These are phyloP conservation scores for Lampris megalopsis DNA, from an alignment of 2,113 vertebrate genomes.

Conservation along the genomic window DNA sequence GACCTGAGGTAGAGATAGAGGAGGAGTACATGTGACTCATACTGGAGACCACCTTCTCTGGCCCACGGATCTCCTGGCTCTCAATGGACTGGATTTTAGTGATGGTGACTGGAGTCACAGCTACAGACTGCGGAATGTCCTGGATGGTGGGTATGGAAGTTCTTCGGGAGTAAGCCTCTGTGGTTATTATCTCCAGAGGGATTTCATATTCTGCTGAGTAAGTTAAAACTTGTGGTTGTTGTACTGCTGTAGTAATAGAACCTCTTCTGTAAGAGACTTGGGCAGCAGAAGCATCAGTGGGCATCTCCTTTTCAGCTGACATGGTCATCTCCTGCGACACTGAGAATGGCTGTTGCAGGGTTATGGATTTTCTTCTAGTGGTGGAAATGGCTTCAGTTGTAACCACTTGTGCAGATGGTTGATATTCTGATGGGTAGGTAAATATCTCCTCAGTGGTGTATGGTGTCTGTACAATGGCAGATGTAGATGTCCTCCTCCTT, in stretches of 20 bases:
- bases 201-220: conserved; percentile 70
- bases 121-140: conserved; percentile 52
- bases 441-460: conserved; percentile 52
- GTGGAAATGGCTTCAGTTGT: conserved; percentile 59
- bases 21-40: conserved; percentile 84
- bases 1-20: conserved; percentile 80
- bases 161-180: conserved; percentile 61
- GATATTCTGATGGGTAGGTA: conserved; percentile 56
- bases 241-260: conserved; percentile 48
- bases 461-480: conserved; percentile 57
- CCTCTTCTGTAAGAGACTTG: conserved; percentile 53
- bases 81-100: conserved; percentile 83
- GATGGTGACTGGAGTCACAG: conserved; percentile 69
- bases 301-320: conserved; percentile 66
- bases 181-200: conserved; percentile 66
- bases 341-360: conserved; percentile 56
- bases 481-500: conserved; percentile 65
- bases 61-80: conserved; percentile 82
- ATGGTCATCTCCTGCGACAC: conserved; percentile 54
- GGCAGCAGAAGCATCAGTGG: conserved; percentile 33
- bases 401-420: conserved; percentile 51
- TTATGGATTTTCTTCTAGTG: conserved; percentile 64
- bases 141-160: conserved; percentile 53
- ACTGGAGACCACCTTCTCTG: conserved; percentile 82
- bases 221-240: conserved; percentile 40